Percentiles rank a stretch among this genome's conserved stretches.
phyloP scores from a whole-genome alignment of 2,113 vertebrate genomes.

The Bufo gargarizans region DNA sequence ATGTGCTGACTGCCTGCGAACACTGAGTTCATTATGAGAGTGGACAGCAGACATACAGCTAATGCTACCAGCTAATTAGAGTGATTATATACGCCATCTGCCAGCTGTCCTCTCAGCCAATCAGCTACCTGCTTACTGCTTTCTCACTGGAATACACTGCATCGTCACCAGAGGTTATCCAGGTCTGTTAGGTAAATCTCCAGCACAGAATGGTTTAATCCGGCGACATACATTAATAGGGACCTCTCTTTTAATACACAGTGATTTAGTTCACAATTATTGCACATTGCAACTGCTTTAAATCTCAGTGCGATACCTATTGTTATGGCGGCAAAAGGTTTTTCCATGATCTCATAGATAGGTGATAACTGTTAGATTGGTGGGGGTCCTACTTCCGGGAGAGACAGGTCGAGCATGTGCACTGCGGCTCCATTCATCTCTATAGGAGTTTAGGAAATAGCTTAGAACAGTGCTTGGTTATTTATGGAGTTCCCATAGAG shows the following conservation, averaged over 20 bases:
- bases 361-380: no score
- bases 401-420: no score
- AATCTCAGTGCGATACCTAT: not conserved
- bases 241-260: not conserved
- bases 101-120: conserved; percentile 37
- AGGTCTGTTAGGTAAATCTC: conserved; percentile 33
- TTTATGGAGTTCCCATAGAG: no score
- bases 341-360: no score
- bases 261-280: no score
- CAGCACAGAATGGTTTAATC: not conserved
- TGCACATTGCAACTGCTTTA: not conserved
- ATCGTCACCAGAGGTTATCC: conserved; percentile 32
- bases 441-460: no score
- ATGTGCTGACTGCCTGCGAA: conserved; percentile 5
- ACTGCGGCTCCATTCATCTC: no score
- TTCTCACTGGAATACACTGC: not conserved
- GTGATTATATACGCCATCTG: conserved; percentile 51
- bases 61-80: conserved; percentile 42
- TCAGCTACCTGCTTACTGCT: conserved; percentile 16
- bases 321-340: not conserved
- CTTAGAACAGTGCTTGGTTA: no score
- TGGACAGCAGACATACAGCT: conserved; percentile 11
- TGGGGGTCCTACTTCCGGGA: no score
- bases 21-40: conserved; percentile 4
- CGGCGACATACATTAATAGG: not conserved